Evolutionary conservation across 2,888 invertebrate genomes (phyloP).

Genomic region (Dilophus febrilis): DNA sequence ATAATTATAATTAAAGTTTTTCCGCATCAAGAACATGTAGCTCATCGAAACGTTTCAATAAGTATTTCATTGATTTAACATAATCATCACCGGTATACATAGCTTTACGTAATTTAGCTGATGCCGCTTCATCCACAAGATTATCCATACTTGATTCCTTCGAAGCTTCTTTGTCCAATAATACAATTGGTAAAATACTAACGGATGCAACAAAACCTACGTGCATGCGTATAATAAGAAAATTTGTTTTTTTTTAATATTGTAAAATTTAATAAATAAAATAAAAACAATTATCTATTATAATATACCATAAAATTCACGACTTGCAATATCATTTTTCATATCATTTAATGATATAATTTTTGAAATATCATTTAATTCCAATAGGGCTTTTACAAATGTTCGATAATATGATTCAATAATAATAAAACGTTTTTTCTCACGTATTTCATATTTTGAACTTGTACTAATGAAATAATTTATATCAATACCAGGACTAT

Average conservation of each 20-base stretch:
- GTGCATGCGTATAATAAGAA: conserved; percentile 10
- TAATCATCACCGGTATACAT: neutral
- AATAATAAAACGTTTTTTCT: conserved; percentile 16
- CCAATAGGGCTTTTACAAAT: conserved; percentile 15
- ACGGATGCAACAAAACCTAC: conserved; percentile 11
- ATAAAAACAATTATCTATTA: neutral
- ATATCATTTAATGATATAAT: conserved; percentile 18
- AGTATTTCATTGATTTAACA: conserved; percentile 16
- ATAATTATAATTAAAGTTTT: too few species aligned
- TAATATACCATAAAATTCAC: conserved; percentile 21
- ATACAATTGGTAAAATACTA: conserved; percentile 11
- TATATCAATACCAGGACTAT: conserved; percentile 27
- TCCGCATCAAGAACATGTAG: too few species aligned
- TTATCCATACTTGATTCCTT: conserved; percentile 5
- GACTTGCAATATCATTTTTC: conserved; percentile 17
- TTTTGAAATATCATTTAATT: conserved; percentile 11
- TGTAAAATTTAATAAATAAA: neutral
- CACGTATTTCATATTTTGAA: conserved; percentile 20
- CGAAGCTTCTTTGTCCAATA: conserved; percentile 10
- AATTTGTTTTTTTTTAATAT: neutral
- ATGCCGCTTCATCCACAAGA: neutral
- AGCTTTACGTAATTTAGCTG: neutral
- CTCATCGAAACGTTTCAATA: conserved; percentile 19
- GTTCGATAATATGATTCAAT: conserved; percentile 19
- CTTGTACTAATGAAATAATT: conserved; percentile 29